phyloP scores from a whole-genome alignment of 2,888 invertebrate species.

The Axea sp. region DNA sequence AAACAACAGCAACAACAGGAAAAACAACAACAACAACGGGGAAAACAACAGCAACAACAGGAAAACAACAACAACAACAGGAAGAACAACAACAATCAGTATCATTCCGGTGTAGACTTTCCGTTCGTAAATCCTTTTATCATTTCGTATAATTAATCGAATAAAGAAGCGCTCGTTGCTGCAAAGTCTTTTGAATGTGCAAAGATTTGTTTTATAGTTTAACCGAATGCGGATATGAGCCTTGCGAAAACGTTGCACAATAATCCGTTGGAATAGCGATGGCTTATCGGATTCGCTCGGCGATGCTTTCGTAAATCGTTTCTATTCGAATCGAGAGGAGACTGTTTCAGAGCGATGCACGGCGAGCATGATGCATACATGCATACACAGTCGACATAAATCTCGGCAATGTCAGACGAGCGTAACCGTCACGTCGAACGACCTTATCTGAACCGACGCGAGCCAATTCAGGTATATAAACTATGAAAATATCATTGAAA shows the following conservation, averaged over 20 bases:
- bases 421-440: conserved; percentile 53
- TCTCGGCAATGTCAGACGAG: conserved; percentile 54
- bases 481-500: conserved; percentile 54
- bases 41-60: no score
- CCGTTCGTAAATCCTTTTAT: no score
- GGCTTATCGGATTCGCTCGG: conserved; percentile 59
- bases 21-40: no score
- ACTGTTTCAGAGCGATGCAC: conserved; percentile 60
- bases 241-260: conserved; percentile 62
- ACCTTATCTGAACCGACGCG: conserved; percentile 55
- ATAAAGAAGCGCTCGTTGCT: not conserved
- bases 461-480: conserved; percentile 51
- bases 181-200: conserved; percentile 21
- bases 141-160: no score
- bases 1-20: no score
- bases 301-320: conserved; percentile 60
- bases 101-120: no score
- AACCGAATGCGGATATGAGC: conserved; percentile 59
- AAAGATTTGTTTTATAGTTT: conserved; percentile 43
- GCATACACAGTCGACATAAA: conserved; percentile 53
- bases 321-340: conserved; percentile 58
- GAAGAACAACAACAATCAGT: no score
- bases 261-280: conserved; percentile 57
- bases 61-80: no score
- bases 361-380: conserved; percentile 60